phyloP scores from a whole-genome alignment of 1,140 invertebrate species.

The Orussus abietinus region DNA sequence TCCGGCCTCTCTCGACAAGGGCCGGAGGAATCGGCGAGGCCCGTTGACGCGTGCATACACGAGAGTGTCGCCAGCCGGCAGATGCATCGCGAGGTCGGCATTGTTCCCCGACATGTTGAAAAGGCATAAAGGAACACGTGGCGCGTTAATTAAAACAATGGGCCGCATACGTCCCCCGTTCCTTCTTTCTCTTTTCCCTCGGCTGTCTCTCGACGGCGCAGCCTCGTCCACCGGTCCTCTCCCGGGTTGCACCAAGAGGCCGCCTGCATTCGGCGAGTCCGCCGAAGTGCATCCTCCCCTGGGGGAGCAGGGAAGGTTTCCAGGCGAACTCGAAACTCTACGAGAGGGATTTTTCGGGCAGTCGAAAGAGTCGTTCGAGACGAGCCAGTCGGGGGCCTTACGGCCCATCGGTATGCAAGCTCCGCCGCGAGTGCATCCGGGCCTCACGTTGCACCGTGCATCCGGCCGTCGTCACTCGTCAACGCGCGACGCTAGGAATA shows the following conservation, averaged over 20 bases:
- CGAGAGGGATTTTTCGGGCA: too few species aligned
- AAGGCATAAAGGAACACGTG: conserved; percentile 10
- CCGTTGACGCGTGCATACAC: too few species aligned
- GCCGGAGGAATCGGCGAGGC: neutral
- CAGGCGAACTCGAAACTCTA: too few species aligned
- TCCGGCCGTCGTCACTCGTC: conserved; percentile 31
- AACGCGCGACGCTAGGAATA: conserved; percentile 38
- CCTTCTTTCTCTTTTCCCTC: conserved; percentile 17
- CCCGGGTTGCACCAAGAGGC: conserved; percentile 3
- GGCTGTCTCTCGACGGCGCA: conserved; percentile 19
- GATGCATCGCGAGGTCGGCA: conserved; percentile 10
- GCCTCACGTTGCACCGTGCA: conserved; percentile 50
- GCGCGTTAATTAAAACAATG: conserved; percentile 22
- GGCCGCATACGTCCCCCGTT: conserved; percentile 13
- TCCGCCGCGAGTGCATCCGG: conserved; percentile 45
- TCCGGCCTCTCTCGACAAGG: too few species aligned
- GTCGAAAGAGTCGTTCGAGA: too few species aligned
- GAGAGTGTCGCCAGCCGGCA: conserved; percentile 6
- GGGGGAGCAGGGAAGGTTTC: too few species aligned
- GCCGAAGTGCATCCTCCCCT: too few species aligned
- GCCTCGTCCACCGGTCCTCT: conserved; percentile 14
- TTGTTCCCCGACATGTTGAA: conserved; percentile 17
- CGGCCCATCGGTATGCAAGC: conserved; percentile 45
- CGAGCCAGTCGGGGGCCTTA: conserved; percentile 33
- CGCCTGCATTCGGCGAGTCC: conserved; percentile 14